Evolutionary conservation across 1,140 invertebrate genomes (phyloP).

Genomic region (Trachymyrmex septentrionalis): DNA sequence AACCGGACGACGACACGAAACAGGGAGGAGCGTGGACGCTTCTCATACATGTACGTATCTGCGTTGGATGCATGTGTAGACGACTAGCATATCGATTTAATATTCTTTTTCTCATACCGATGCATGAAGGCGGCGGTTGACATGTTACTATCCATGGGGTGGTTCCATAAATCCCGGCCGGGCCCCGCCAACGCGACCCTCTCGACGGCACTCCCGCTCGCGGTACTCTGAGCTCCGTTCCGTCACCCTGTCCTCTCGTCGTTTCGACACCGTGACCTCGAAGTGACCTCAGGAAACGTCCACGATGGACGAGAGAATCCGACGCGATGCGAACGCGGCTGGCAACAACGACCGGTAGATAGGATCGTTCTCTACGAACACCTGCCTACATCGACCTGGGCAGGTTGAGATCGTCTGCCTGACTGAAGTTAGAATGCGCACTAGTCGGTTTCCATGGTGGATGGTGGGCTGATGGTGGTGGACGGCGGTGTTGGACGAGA

Average conservation of each 20-base stretch:
- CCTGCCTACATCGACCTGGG: constrained; percentile 69
- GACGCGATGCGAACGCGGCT: constrained; percentile 55
- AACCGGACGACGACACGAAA: constrained; percentile 20
- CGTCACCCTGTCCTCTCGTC: constrained; percentile 41
- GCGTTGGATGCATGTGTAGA: constrained; percentile 2
- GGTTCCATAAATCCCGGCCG: constrained; percentile 83
- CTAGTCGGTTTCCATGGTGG: constrained; percentile 76
- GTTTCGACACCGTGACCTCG: constrained; percentile 12
- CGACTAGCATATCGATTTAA: constrained; percentile 69
- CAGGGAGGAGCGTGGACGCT: constrained; percentile 6
- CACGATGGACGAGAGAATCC: not conserved
- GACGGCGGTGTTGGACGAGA: constrained; percentile 5
- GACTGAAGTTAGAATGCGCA: constrained; percentile 82
- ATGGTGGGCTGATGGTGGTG: constrained; percentile 63
- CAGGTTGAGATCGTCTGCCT: constrained; percentile 76
- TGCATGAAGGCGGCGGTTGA: constrained; percentile 85
- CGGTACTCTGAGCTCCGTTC: constrained; percentile 34
- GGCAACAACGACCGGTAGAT: constrained; percentile 59
- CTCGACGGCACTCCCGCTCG: constrained; percentile 67
- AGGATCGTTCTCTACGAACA: constrained; percentile 48
- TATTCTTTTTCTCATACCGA: constrained; percentile 75
- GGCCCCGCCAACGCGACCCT: constrained; percentile 63
- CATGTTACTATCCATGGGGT: constrained; percentile 86
- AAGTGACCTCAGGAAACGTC: constrained; percentile 6
- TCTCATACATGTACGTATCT: not conserved